These are phyloP conservation scores for Bucco capensis DNA, from an alignment of 2,113 vertebrate genomes.

Conservation along the genomic window DNA sequence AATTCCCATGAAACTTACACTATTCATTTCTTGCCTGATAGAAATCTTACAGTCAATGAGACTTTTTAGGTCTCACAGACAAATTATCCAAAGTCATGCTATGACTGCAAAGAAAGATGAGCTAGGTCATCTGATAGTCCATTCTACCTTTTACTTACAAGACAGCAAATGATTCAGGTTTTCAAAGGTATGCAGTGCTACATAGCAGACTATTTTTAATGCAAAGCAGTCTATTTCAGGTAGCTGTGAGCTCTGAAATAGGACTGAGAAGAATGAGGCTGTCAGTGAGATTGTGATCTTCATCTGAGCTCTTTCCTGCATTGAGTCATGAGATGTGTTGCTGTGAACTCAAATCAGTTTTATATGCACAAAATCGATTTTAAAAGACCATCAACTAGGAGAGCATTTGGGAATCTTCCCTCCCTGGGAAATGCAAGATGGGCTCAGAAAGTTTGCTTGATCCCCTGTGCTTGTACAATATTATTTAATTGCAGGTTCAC, in stretches of 20 bases:
- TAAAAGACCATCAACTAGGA: background rate
- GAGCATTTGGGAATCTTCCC: background rate
- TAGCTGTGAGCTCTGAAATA: conserved; percentile 13
- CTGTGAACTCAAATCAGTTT: background rate
- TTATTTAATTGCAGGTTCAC: background rate
- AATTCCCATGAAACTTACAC: background rate
- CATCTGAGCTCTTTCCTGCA: background rate
- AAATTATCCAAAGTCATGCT: background rate
- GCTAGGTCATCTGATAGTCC: background rate
- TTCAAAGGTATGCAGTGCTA: background rate
- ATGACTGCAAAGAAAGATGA: background rate
- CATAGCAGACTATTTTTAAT: background rate
- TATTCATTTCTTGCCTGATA: background rate
- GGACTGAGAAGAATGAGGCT: conserved; percentile 8
- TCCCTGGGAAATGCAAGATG: background rate
- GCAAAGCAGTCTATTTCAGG: background rate
- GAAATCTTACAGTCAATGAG: background rate
- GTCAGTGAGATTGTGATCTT: background rate
- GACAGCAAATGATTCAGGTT: background rate
- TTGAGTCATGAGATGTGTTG: background rate
- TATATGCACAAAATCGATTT: background rate
- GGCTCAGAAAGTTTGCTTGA: background rate
- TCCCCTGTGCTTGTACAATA: background rate
- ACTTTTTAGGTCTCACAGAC: background rate
- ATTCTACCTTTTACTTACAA: background rate